Evolutionary conservation across 2,113 vertebrate species (phyloP), one percentile per base, ranked within the genome.

Genomic region (Anoplopoma fimbria): DNA sequence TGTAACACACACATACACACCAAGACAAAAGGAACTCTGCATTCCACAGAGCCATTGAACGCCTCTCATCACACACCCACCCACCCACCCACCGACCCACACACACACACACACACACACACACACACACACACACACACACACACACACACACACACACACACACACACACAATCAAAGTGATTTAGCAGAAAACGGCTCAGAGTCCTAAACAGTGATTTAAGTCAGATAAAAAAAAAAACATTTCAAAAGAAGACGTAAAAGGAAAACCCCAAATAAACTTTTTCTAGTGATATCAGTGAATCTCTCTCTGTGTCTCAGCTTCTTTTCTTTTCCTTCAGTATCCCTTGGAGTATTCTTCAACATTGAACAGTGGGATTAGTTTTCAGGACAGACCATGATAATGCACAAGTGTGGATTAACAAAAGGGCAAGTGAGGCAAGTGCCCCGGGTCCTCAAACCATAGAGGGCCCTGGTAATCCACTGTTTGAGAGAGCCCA

Each of bases 21-120:
- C 36, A 31, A 81, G 58, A 86, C 85, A 88, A 91, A 87, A 86
- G 78, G 33, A 89, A 75, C 67, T 73, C 76, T 57, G 68, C 85
- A 86, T 81, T 92, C 83, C 86, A 40, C 27, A 5, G 51, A 42
- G 60, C 12, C 77, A 45, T n/a, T 60, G 63, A 82, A 83, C 8
- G 21, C 55, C 70, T 12, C 13, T 6, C n/a, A 40, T 25, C 65
- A 29, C 40, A 29, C 64, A 68, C 64, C 47, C 34, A 38, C 33
- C 23, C 61, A 62, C 23, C 9, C 34, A 40, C 38, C 9, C 74
- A 49, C 34, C n/a, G 34, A n/a, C 17, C 36, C 17, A 34, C 60
- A 63, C n/a, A 29, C 38, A 62, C 60, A 61, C 63, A 27, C n/a
- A 27, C 63, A 65, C 63, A 65, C 33, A 63, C 33, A 38, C 34